Evolutionary conservation across 1,140 invertebrate species (phyloP).

Genomic region (Parasteatoda tepidariorum): DNA sequence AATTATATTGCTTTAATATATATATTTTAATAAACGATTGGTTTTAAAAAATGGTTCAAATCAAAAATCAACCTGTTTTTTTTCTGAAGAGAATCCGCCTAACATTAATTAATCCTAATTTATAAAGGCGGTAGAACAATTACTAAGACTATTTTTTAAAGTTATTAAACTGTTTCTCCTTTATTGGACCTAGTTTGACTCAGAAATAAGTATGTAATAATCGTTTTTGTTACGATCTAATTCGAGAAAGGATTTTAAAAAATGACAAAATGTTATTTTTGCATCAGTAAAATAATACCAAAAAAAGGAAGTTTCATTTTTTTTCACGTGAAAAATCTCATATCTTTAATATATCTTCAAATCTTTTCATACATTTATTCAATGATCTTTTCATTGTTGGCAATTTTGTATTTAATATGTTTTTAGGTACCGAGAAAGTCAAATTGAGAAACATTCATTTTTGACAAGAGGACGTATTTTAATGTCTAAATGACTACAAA

Average conservation of each 20-base stretch:
- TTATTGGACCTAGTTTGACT: too few relatives aligned
- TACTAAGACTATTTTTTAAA: too few relatives aligned
- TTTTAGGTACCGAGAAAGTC: conserved; percentile 31
- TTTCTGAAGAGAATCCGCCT: too few relatives aligned
- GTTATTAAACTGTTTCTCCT: too few relatives aligned
- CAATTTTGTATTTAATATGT: neutral
- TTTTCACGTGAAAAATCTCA: neutral
- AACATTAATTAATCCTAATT: too few relatives aligned
- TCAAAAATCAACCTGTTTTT: too few relatives aligned
- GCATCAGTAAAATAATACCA: neutral
- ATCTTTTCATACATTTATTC: neutral
- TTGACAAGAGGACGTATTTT: conserved; percentile 9
- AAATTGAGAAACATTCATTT: conserved; percentile 1
- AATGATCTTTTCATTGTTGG: neutral
- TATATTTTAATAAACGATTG: too few relatives aligned
- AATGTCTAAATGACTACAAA: conserved; percentile 41
- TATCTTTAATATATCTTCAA: neutral
- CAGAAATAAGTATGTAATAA: too few relatives aligned
- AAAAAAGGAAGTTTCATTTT: neutral
- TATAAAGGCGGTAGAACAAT: too few relatives aligned
- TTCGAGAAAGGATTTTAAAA: neutral
- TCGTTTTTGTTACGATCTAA: too few relatives aligned
- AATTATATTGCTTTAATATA: too few relatives aligned
- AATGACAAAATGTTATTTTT: neutral
- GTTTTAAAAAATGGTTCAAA: too few relatives aligned